Percentiles rank a stretch among this genome's conserved stretches.
Conservation (phyloP, 2,113 vertebrate genomes). For the Triplophysa siluroides region DNA sequence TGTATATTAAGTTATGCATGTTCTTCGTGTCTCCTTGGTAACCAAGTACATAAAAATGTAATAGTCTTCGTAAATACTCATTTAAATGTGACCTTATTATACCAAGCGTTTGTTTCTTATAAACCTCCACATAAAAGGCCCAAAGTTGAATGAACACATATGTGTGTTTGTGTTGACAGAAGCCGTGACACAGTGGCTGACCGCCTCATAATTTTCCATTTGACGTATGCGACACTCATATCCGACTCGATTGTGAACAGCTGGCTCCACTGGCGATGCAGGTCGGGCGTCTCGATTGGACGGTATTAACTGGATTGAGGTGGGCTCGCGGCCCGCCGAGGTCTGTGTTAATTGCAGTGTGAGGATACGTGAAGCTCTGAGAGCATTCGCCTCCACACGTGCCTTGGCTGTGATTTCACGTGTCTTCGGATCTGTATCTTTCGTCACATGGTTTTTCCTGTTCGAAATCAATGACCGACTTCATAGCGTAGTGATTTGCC, state of each 20-base stretch:
- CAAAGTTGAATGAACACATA: too few species aligned
- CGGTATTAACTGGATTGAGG: slow-evolving; percentile 60
- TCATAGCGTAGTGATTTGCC: not conserved
- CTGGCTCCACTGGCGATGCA: slow-evolving; percentile 37
- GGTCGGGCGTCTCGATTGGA: slow-evolving; percentile 59
- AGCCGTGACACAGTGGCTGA: not conserved
- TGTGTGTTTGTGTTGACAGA: not conserved
- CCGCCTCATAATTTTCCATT: slow-evolving; percentile 17
- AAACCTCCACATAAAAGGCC: too few species aligned
- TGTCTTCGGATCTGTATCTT: slow-evolving; percentile 31
- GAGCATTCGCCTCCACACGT: slow-evolving; percentile 56
- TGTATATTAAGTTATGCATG: not conserved
- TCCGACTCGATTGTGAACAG: slow-evolving; percentile 16
- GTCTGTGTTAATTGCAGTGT: slow-evolving; percentile 60
- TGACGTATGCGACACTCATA: slow-evolving; percentile 16
- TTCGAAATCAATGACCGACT: slow-evolving; percentile 7
- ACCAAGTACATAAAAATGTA: too few species aligned
- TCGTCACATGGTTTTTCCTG: slow-evolving; percentile 14
- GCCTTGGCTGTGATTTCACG: slow-evolving; percentile 57
- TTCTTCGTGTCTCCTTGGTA: not conserved
- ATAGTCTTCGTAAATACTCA: too few species aligned
- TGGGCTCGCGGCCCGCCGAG: slow-evolving; percentile 53
- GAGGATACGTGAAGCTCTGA: slow-evolving; percentile 57
- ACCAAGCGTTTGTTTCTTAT: too few species aligned
- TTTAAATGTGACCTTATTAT: too few species aligned